Percentiles rank a stretch among this genome's conserved stretches.
phyloP scores from a whole-genome alignment of 53 echinoderm and acorn worm genomes.

The Arbacia lixula region DNA sequence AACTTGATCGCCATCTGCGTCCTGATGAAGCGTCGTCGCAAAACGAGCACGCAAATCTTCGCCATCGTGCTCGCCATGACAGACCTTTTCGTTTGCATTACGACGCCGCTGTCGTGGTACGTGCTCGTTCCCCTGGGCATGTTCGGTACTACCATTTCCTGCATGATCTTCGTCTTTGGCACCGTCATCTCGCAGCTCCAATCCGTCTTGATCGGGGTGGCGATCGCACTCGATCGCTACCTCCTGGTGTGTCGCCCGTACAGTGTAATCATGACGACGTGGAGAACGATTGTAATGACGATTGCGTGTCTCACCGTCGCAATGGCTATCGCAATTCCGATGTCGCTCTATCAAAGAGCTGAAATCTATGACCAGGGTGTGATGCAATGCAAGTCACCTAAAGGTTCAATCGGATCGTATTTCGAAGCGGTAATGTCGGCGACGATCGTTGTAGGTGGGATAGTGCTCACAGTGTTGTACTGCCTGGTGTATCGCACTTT shows the following conservation, averaged over 20 bases:
- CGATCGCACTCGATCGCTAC: slow-evolving; percentile 40
- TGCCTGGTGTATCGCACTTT: slow-evolving; percentile 6
- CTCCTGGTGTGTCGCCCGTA: slow-evolving; percentile 28
- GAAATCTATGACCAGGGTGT: not conserved
- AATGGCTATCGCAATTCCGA: not conserved
- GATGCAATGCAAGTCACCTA: not conserved
- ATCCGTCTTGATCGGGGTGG: slow-evolving; percentile 8
- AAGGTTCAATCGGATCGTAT: not conserved
- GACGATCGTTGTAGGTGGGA: not conserved
- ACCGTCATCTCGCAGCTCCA: slow-evolving; percentile 10
- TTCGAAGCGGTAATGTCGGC: not conserved
- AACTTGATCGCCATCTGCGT: slow-evolving; percentile 22
- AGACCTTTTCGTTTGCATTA: slow-evolving; percentile 23
- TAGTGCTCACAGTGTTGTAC: not conserved
- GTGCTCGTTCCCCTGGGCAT: not conserved
- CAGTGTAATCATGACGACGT: not conserved
- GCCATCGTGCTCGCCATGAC: slow-evolving; percentile 29
- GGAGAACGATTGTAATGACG: not conserved
- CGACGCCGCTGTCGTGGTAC: slow-evolving; percentile 20
- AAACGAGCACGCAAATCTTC: slow-evolving; percentile 45
- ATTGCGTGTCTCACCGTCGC: not conserved
- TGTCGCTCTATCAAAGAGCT: not conserved
- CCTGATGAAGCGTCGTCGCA: slow-evolving; percentile 20
- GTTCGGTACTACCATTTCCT: not conserved
- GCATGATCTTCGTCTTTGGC: slow-evolving; percentile 1